phyloP scores from a whole-genome alignment of 2,113 vertebrate species.

The Megaceryle maxima region DNA sequence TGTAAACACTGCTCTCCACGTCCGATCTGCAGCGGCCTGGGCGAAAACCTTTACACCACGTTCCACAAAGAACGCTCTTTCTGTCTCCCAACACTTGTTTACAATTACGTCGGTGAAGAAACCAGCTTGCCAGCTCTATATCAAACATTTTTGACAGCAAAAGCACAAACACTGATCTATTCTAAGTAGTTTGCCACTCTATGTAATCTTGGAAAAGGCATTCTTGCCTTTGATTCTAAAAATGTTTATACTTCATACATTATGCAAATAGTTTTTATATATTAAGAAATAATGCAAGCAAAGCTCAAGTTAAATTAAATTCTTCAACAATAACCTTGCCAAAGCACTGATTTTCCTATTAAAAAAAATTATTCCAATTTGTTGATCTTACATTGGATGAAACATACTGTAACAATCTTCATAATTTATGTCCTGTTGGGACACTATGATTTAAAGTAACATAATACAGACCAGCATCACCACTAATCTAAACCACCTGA shows the following conservation, averaged over 20 bases:
- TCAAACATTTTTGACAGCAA: constrained; percentile 60
- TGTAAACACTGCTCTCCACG: neutral
- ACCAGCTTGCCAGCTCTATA: constrained; percentile 52
- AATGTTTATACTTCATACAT: constrained; percentile 76
- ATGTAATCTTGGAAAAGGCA: constrained; percentile 66
- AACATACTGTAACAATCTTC: constrained; percentile 88
- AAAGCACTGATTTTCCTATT: constrained; percentile 85
- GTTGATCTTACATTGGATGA: constrained; percentile 85
- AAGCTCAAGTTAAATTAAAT: constrained; percentile 80
- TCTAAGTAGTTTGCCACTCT: constrained; percentile 54
- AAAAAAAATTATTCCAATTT: constrained; percentile 87
- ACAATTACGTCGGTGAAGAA: constrained; percentile 58
- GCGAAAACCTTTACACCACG: constrained; percentile 17
- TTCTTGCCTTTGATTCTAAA: constrained; percentile 70
- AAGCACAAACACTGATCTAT: constrained; percentile 65
- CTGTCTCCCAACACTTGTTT: constrained; percentile 47
- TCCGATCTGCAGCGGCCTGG: neutral
- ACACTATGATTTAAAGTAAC: constrained; percentile 95
- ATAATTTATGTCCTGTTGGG: constrained; percentile 94
- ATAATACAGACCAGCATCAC: constrained; percentile 91
- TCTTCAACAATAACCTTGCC: constrained; percentile 78
- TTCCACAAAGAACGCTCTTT: neutral
- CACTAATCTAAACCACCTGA: constrained; percentile 97
- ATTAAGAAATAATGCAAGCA: constrained; percentile 80
- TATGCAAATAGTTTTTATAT: constrained; percentile 84